Conservation (phyloP, 2,888 invertebrate genomes). For the Sipunculus nudus region DNA sequence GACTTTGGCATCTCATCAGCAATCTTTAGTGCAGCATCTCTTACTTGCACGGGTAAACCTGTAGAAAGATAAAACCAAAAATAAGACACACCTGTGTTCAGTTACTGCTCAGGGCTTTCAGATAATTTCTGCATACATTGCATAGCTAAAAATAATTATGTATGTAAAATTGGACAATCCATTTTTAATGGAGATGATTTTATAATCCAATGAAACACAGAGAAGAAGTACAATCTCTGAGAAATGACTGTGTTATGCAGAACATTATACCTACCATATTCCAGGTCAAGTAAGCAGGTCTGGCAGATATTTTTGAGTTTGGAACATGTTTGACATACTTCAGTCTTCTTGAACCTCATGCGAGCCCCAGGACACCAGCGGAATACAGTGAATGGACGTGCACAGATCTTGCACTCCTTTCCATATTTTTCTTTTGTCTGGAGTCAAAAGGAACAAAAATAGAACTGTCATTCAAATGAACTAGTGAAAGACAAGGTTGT, state of each 20-base stretch:
- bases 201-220: no score
- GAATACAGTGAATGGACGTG: constrained; percentile 93
- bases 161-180: no score
- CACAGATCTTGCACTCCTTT: constrained; percentile 94
- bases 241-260: no score
- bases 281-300: constrained; percentile 91
- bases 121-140: no score
- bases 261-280: constrained; percentile 74
- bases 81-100: not conserved
- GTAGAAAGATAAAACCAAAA: constrained; percentile 25
- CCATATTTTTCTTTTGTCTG: constrained; percentile 95
- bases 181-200: no score
- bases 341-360: constrained; percentile 96
- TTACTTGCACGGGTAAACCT: constrained; percentile 75
- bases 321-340: constrained; percentile 95
- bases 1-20: constrained; percentile 89
- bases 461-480: no score
- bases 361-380: constrained; percentile 95
- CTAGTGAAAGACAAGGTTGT: no score
- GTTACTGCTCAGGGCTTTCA: no score
- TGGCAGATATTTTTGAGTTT: constrained; percentile 96
- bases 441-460: constrained; percentile 52
- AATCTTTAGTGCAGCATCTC: constrained; percentile 89
- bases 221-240: no score
- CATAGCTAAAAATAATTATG: no score